A percentile compares a stretch with the other conserved stretches of the same genome.
Evolutionary conservation across 2,113 vertebrate species (phyloP).

Genomic region (Pica pica): DNA sequence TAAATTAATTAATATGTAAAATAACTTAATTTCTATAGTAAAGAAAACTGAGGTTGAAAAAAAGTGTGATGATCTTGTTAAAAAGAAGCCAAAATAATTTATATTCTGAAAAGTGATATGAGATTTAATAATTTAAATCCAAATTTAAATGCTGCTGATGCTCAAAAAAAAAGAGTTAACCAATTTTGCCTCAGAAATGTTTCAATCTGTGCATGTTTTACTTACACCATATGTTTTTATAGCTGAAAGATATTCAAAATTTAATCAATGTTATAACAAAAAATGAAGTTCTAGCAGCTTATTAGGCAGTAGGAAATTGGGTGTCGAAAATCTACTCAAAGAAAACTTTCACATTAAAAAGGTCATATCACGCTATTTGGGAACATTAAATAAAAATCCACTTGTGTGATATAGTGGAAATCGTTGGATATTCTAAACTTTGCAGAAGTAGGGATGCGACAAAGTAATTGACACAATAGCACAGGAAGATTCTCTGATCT

Average conservation of each 20-base stretch:
- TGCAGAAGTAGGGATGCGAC: background rate
- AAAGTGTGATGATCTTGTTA: background rate
- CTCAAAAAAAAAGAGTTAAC: background rate
- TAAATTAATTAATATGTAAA: background rate
- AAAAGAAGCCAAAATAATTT: background rate
- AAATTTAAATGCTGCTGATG: slow-evolving; percentile 1
- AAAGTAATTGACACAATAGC: background rate
- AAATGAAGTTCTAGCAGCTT: background rate
- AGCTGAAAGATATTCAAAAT: slow-evolving; percentile 9
- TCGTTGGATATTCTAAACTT: background rate
- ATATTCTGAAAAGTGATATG: background rate
- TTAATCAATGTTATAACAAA: background rate
- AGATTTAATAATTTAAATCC: slow-evolving; percentile 21
- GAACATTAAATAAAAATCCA: background rate
- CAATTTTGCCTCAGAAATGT: background rate
- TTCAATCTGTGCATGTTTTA: slow-evolving; percentile 56
- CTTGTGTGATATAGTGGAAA: background rate
- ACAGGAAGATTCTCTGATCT: background rate
- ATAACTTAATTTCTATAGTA: background rate
- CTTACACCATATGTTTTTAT: slow-evolving; percentile 19
- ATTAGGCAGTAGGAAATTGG: background rate
- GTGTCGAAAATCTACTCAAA: background rate
- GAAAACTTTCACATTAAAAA: background rate
- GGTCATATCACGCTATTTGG: background rate
- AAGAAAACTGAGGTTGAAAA: background rate